phyloP scores from a whole-genome alignment of 2,113 vertebrate genomes.

The Antechinus flavipes region DNA sequence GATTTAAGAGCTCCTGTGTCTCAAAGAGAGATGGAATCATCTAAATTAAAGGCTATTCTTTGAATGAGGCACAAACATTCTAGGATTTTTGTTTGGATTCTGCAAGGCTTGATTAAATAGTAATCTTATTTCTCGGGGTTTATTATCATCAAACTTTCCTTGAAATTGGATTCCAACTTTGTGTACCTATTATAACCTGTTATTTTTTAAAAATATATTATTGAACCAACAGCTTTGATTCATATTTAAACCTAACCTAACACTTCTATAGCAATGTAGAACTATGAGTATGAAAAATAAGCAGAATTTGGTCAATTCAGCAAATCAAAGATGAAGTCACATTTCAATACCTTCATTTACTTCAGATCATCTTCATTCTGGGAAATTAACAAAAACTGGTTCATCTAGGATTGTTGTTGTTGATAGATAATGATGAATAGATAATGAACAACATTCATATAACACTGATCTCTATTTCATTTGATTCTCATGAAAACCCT shows the following conservation, averaged over 20 bases:
- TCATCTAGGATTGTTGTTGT: not conserved
- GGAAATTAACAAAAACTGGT: not conserved
- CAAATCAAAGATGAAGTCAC: not conserved
- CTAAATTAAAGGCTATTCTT: not conserved
- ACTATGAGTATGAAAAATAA: not conserved
- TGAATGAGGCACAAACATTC: not conserved
- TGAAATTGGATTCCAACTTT: not conserved
- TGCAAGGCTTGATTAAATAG: not conserved
- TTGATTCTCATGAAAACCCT: not conserved
- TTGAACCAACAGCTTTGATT: not conserved
- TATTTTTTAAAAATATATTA: not conserved
- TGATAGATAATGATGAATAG: not conserved
- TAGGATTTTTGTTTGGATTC: not conserved
- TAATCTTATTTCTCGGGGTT: not conserved
- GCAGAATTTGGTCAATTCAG: not conserved
- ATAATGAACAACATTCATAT: not conserved
- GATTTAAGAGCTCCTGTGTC: not conserved
- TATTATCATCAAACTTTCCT: not conserved
- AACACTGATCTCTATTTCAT: not conserved
- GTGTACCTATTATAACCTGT: not conserved
- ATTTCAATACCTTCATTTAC: not conserved
- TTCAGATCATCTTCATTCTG: not conserved
- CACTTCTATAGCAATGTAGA: not conserved
- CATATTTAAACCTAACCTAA: slow-evolving; percentile 11
- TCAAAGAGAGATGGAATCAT: not conserved